Evolutionary conservation across 2,113 vertebrate genomes (phyloP), one percentile per base, ranked within the genome.

Genomic region (Rhinichthys klamathensis): DNA sequence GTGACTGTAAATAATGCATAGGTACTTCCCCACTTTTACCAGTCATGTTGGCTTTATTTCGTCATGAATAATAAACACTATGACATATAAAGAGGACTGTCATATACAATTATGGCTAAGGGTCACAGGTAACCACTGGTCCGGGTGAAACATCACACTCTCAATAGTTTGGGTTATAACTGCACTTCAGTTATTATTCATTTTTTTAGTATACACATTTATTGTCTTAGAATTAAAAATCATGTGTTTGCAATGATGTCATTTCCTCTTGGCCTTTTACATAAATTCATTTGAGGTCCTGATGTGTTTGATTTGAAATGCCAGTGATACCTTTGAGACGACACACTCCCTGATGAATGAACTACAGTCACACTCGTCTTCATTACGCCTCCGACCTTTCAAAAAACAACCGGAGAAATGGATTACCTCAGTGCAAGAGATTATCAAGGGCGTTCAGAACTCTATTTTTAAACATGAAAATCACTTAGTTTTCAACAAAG

Each of bases 371-470:
- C 89, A 89, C 81, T 76, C 80, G 82, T 85, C 51, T 86, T 83
- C 89, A 87, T 88, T 84, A 92, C 89, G 89, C 51, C 13, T 88
- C 70, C 90, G 88, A 93, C 93, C 92, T 94, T 93, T 91, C 73
- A 41, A 49, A 35, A 84, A 85, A 76, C 46, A 88, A 85, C 85
- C 85, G 32, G 85, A 65, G 49, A 67, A 84, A 84, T 79, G 89
- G 90, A 92, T 92, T 77, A 76, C 60, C 41, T 67, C 58, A 2
- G 32, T 15, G 10, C 4, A 4, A 80, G 58, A 63, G 27, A 82
- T 25, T 92, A 93, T 90, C 90, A 87, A 88, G 90, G 86, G 86
- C 86, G 87, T 65, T 82, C 81, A 88, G 85, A 90, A 86, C 75
- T 88, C 90, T 92, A 91, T 91, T 91, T 93, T 90, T 92, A 85